Base-by-base conservation (phyloP, 1,140 invertebrate species). In the Phenacoccus solenopsis region DNA sequence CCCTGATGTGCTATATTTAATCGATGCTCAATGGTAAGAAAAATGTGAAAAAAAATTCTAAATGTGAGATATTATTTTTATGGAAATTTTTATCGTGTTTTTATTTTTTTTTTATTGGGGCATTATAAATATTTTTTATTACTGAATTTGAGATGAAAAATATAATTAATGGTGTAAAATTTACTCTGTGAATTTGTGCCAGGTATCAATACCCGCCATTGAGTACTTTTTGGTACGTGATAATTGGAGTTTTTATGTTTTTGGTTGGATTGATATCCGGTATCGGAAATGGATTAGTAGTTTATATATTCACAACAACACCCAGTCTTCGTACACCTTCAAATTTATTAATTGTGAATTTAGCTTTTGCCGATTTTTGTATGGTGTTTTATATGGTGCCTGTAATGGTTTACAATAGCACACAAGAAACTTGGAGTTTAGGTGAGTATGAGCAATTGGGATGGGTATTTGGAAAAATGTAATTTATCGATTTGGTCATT, bases 381-480 rank as follows among this genome's bases (percentile, higher is more conserved):
- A 94, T 95, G 88, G 94, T 94, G 90, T 81, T 88, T 70, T 79
- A 79, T 69, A 91, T 92, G 87, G 85, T 87, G 72, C 90, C 91
- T 25, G 83, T 89, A 70, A 92, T 93, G 89, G 86, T 91, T 30
- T 84, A 91, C 72, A 94, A 91, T 79, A 90, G 90, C 78, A 93
- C 90, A 76, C 84, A 88, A 74, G 90, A 93, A 81, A 93, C 90
- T 9, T 94, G 91, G 91, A 84, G 90, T 67, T 82, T 91, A 69
- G 90, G 85, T 87, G 75, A 78, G 75, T 76, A 24, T 16, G 13
- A 16, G 56, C n/a, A n/a, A n/a, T n/a, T n/a, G n/a, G n/a, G n/a
- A n/a, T n/a, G n/a, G n/a, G n/a, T n/a, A n/a, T n/a, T n/a, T n/a
- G n/a, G n/a, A n/a, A n/a, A n/a, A n/a, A n/a, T n/a, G n/a, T n/a